These are phyloP conservation scores for Brevimyrus niger DNA, from an alignment of 2,113 vertebrate genomes.

Conservation along the genomic window DNA sequence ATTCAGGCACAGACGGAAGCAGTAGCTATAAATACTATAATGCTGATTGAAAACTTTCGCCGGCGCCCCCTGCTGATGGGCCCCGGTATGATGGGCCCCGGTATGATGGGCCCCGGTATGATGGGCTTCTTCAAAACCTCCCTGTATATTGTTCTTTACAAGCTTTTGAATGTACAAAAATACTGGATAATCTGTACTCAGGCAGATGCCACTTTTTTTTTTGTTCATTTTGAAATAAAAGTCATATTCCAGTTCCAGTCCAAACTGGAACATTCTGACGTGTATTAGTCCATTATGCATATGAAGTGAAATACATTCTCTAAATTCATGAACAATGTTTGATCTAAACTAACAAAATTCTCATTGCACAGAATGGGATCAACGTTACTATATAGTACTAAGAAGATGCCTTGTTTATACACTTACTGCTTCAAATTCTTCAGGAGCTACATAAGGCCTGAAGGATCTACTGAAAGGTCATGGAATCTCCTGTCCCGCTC, in stretches of 20 bases:
- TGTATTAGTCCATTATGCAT: background rate
- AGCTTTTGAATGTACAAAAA: background rate
- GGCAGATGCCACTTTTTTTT: background rate
- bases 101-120: background rate
- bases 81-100: background rate
- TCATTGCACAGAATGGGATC: background rate
- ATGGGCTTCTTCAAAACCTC: background rate
- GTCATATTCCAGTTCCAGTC: background rate
- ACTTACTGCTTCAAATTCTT: background rate
- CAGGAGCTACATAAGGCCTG: background rate
- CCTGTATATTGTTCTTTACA: background rate
- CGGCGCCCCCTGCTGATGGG: background rate
- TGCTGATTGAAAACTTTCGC: background rate
- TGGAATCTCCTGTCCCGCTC: background rate
- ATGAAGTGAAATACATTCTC: background rate
- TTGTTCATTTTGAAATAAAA: background rate
- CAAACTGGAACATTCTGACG: too few relatives aligned
- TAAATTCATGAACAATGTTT: background rate
- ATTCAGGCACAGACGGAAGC: too few relatives aligned
- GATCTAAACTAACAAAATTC: background rate
- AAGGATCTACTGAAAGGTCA: background rate
- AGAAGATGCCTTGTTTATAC: background rate
- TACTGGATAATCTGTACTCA: background rate
- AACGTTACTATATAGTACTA: background rate
- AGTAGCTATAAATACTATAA: too few relatives aligned